These are phyloP conservation scores for Hucho hucho DNA, from an alignment of 2,113 vertebrate species.

Conservation along the genomic window DNA sequence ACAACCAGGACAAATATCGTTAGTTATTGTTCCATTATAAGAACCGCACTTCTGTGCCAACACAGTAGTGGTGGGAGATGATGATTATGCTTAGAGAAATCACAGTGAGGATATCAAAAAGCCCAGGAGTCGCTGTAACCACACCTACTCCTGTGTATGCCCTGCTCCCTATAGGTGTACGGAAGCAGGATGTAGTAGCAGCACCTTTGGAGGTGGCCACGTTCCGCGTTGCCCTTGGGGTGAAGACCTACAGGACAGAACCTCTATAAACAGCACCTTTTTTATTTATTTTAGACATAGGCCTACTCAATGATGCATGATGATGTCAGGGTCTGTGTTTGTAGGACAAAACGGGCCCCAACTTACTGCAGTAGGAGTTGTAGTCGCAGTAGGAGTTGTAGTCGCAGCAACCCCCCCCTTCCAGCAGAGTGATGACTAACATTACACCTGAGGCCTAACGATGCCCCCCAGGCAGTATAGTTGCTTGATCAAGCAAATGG, in stretches of 20 bases:
- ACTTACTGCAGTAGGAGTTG: slow-evolving; percentile 14
- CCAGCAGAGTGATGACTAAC: neutral
- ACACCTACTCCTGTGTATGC: neutral
- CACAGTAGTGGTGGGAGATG: neutral
- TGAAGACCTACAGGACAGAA: neutral
- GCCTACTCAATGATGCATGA: neutral
- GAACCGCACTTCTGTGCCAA: neutral
- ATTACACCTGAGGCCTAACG: slow-evolving; percentile 16
- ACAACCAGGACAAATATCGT: slow-evolving; percentile 12
- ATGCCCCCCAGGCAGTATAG: slow-evolving; percentile 34
- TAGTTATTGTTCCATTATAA: slow-evolving; percentile 3
- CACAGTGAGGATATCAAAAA: neutral
- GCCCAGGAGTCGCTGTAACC: no score
- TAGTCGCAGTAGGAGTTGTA: neutral
- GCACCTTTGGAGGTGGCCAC: neutral
- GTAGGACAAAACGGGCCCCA: neutral
- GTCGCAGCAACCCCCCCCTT: neutral
- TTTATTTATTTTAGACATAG: neutral
- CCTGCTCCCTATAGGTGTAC: neutral
- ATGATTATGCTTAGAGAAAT: neutral
- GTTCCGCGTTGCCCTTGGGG: neutral
- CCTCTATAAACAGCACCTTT: neutral
- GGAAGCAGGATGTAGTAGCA: slow-evolving; percentile 6
- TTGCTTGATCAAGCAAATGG: slow-evolving; percentile 47
- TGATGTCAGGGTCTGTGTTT: neutral